Evolutionary conservation across 2,888 invertebrate species (phyloP), one percentile per base, ranked within the genome.

Genomic region (Epiblema foenella): DNA sequence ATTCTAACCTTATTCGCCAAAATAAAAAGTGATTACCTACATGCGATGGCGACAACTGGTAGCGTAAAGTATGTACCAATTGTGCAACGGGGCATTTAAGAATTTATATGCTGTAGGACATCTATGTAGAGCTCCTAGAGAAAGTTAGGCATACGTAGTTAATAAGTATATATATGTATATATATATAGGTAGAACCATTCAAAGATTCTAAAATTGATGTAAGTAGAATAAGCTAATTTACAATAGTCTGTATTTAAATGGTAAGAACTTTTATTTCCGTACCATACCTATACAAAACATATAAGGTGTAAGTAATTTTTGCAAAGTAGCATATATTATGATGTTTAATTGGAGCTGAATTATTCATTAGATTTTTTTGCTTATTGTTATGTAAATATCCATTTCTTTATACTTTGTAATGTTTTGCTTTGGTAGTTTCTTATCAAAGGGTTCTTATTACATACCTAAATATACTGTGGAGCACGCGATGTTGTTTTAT

Each of bases 191-290:
- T 56, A 56, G 52, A 54, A 54, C 64, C 52, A 64, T 39, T 29
- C 52, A 64, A 64, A 54, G n/a, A 64, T 64, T 64, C 64, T 64
- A 64, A 64, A 64, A 54, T 64, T 64, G 52, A 54, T 64, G 18
- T 64, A 64, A 64, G 52, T 64, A 64, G 54, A 33, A 7, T 64
- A 64, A 52, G 64, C 54, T 54, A 37, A 54, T 64, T 52, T 64
- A 64, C n/a, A 15, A 15, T 63, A 52, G 15, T 64, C 15, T 24
- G 8, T 64, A 62, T 17, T 15, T 17, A 39, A 56, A 20, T n/a
- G 24, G n/a, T 60, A 60, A 60, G 60, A n/a, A 11, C 18, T 33
- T 39, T 57, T 18, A 57, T 15, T n/a, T 24, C 42, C 42, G n/a
- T n/a, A n/a, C n/a, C n/a, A 2, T 24, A 24, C 37, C n/a, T 33